phyloP scores from a whole-genome alignment of 64 coral and sea anemone genomes.

The Anthopleura sola region DNA sequence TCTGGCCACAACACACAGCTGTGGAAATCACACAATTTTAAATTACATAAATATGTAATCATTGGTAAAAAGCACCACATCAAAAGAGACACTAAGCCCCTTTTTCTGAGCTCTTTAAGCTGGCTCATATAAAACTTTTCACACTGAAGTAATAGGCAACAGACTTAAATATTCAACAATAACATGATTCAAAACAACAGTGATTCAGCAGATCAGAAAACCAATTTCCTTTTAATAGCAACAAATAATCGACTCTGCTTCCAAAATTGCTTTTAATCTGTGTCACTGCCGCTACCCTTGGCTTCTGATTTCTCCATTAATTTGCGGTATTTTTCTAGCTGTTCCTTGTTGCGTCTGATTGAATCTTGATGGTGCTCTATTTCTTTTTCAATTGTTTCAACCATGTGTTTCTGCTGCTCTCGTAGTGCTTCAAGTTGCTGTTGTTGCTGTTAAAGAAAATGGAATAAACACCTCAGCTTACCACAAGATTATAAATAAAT shows the following conservation, averaged over 20 bases:
- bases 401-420: constrained; percentile 35
- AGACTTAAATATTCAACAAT: background rate
- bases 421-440: constrained; percentile 47
- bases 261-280: constrained; percentile 9
- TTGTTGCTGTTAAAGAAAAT: constrained; percentile 22
- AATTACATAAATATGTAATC: too few species aligned
- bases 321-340: constrained; percentile 39
- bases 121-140: background rate
- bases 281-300: background rate
- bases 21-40: too few species aligned
- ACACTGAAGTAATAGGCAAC: background rate
- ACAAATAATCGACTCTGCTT: background rate
- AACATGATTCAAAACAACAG: background rate
- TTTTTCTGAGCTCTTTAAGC: too few species aligned
- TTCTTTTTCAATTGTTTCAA: constrained; percentile 47
- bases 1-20: too few species aligned
- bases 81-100: too few species aligned
- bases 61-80: too few species aligned
- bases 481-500: too few species aligned
- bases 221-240: background rate
- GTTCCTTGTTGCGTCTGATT: constrained; percentile 51
- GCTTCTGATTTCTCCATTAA: constrained; percentile 21
- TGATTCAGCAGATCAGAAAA: background rate
- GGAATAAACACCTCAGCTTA: background rate
- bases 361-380: constrained; percentile 59